Evolutionary conservation across 2,888 invertebrate genomes (phyloP), one percentile per base, ranked within the genome.

Genomic region (Poecilus cupreus): DNA sequence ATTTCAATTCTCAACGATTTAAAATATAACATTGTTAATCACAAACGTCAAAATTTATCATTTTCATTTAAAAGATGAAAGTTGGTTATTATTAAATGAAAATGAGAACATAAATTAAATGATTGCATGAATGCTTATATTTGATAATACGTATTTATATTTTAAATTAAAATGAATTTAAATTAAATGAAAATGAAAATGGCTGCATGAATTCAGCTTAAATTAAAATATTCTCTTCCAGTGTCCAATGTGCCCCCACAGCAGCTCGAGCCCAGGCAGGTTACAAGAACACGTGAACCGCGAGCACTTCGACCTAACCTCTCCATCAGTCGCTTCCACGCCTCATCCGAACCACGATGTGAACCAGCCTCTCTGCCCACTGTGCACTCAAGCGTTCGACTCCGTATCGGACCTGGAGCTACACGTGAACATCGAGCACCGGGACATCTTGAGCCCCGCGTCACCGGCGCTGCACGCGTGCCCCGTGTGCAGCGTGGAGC

Each of bases 401-500:
- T 93, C 93, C 84, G 93, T 93, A n/a, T 92, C 94, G 1, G 95
- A 96, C 87, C 92, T 96, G 74, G 96, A 96, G 88, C 89, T 96
- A 72, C 97, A 97, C 87, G 96, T 96, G 0, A 96, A 96, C 89
- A 94, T 95, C 81, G 96, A 95, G 86, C 96, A 96, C 87, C 92
- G 93, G 86, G 96, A 96, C 89, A 94, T 96, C 84, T 90, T 95
- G 80, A 95, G 95, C 88, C 95, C 94, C 0, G 87, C 88, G 26
- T 87, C 88, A 83, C 88, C 88, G 13, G 86, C 87, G 3, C 84
- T 86, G n/a, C 86, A 87, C 22, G 82, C 80, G 1, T 91, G 91
- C 85, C 90, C 91, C 8, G 89, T 91, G 18, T 91, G 91, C 83
- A 90, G 89, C 37, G 87, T 90, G 10, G 84, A 87, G 13, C 85